These are phyloP conservation scores for Koerneria pararmatus DNA, from an alignment of 2,888 invertebrate species.

Conservation along the genomic window DNA sequence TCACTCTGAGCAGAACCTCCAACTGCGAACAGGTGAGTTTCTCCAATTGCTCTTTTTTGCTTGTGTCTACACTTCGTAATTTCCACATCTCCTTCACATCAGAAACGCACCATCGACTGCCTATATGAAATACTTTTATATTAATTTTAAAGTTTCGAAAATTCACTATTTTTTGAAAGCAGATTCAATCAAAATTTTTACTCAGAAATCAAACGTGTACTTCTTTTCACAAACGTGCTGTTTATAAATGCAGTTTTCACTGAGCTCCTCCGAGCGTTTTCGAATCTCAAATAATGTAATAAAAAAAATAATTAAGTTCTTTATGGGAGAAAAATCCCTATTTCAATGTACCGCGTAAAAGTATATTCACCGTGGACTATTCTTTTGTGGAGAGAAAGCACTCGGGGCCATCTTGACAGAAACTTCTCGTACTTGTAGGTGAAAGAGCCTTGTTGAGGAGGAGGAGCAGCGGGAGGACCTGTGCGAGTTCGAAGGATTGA, in stretches of 20 bases:
- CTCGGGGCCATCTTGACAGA: conserved; percentile 37
- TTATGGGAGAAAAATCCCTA: too few species aligned
- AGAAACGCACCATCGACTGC: conserved; percentile 46
- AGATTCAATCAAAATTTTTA: too few species aligned
- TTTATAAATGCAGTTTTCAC: too few species aligned
- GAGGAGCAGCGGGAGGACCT: conserved; percentile 20
- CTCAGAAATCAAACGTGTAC: too few species aligned
- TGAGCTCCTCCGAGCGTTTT: too few species aligned
- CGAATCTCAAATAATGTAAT: too few species aligned
- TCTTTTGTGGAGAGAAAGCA: conserved; percentile 39
- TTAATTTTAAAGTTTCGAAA: neutral
- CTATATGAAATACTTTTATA: conserved; percentile 26
- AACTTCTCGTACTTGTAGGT: conserved; percentile 38
- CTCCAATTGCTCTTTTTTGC: conserved; percentile 32
- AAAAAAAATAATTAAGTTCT: too few species aligned
- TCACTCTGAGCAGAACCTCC: conserved; percentile 64
- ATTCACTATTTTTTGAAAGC: too few species aligned
- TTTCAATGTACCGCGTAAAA: too few species aligned
- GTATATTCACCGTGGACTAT: conserved; percentile 49
- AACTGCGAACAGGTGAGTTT: conserved; percentile 64
- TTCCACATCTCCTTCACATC: conserved; percentile 46
- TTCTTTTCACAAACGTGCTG: too few species aligned
- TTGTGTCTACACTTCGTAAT: conserved; percentile 29
- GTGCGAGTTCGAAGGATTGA: too few species aligned
- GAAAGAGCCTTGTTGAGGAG: conserved; percentile 34